Evolutionary conservation across 2,888 invertebrate species (phyloP), one percentile per base, ranked within the genome.

Genomic region (Oxyscelio sp.): DNA sequence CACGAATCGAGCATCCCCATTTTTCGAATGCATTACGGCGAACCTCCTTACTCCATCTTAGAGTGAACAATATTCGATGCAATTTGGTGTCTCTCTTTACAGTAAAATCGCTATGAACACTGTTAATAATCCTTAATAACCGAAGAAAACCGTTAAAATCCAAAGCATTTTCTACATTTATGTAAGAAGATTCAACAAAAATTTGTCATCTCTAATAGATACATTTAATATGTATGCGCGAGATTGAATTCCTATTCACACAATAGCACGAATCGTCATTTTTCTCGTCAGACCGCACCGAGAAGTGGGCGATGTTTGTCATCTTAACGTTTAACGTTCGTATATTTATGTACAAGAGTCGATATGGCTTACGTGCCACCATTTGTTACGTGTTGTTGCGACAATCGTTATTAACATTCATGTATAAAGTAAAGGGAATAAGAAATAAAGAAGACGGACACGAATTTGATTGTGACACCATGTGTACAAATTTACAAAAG

Each of bases 311-410:
- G 84, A 80, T 52, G 52, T 66, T 84, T 71, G 80, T 84, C 84
- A 78, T 73, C 82, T 82, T 79, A 74, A 74, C 63, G 68, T 79
- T 80, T 82, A 40, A 79, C 84, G 78, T 61, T 82, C 75, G 58
- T 73, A 59, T 77, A 83, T 71, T 77, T 86, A 90, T 90, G 87
- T 90, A 90, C 90, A 91, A 89, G 83, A 85, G 81, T 89, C 85
- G 87, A 81, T 82, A 54, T 78, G 75, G 81, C 85, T 54, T 58
- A 52, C 65, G 68, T 70, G 85, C 83, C 80, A 79, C 50, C 71
- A 52, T 78, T 73, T 85, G 66, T 80, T 82, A 78, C 77, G 65
- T 58, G 43, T 75, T 66, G 54, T 66, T 77, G 63, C 80, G 80
- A 77, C 65, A 80, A 77, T 68, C 66, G 45, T 63, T 45, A 71